Base-by-base conservation (phyloP, 2,888 invertebrate species). In the Gisinianus flammeolus region DNA sequence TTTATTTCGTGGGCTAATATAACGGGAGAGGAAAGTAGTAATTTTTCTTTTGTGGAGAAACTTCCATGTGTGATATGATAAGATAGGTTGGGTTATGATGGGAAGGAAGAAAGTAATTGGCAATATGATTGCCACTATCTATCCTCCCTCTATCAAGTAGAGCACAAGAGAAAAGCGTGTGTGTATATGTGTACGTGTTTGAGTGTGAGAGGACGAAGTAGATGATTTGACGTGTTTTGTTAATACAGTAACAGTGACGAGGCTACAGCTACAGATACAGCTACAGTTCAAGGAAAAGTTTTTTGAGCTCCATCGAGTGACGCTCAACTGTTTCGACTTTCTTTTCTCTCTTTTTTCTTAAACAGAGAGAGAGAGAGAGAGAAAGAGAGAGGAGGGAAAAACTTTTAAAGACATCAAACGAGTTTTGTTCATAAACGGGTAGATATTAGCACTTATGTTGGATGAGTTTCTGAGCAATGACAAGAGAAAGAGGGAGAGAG, bases 381-480 rank as follows among this genome's bases (percentile, higher is more conserved):
- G 30, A 30, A 16, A 26, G 64, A 62, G 62, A 58, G 73, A 33
- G n/a, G n/a, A n/a, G n/a, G 2, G 44, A 12, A 4, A 44, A 44
- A 44, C 44, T 22, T 44, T 66, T 67, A 22, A 52, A 74, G 74
- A 54, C 66, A 74, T 73, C 35, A 35, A 35, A 67, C 3, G 30
- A 6, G 62, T 24, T 56, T 52, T 56, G 62, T 73, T 62, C 73
- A 73, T 73, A 73, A 62, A 62, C 33, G 66, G 33, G 28, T 28
- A 66, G 35, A 74, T 67, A 74, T 74, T 67, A 74, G 44, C 74
- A 74, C 74, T 74, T 74, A 64, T 35, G 28, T 31, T 31, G 64
- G 73, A 73, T 58, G 28, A 73, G 73, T 73, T 73, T 35, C 26
- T 73, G 71, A 71, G 71, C 71, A 73, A 31, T 75, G 75, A 75